Percentiles rank a stretch among this genome's conserved stretches.
Evolutionary conservation across 2,888 invertebrate species (phyloP).

Genomic region (Pyrochroa serraticornis): DNA sequence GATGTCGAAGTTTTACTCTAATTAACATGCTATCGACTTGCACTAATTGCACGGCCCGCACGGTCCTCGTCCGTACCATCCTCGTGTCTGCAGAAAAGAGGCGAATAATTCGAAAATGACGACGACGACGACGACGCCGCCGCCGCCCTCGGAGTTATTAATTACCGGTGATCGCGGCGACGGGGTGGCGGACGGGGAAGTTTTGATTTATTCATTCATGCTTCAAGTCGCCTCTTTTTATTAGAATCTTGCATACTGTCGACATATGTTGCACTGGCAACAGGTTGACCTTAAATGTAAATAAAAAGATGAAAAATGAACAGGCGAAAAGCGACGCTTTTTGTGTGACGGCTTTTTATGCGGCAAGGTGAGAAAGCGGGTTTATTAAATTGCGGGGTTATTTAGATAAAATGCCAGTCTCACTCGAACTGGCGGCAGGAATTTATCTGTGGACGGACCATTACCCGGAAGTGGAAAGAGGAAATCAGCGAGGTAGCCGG

Average conservation of each 20-base stretch:
- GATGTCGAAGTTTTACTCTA: constrained; percentile 30
- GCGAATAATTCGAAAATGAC: not conserved
- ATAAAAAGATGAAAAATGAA: constrained; percentile 38
- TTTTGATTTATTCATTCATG: no score
- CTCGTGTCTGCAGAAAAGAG: constrained; percentile 18
- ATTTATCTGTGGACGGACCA: constrained; percentile 1
- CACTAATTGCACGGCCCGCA: constrained; percentile 17
- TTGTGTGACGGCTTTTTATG: constrained; percentile 7
- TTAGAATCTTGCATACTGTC: not conserved
- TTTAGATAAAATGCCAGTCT: constrained; percentile 20
- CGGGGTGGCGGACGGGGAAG: no score
- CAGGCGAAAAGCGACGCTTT: constrained; percentile 20
- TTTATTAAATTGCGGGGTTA: constrained; percentile 23
- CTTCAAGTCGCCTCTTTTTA: not conserved
- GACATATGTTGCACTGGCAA: constrained; percentile 32
- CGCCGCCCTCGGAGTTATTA: constrained; percentile 1
- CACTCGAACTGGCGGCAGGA: constrained; percentile 4
- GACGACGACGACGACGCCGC: not conserved
- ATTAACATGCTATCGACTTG: constrained; percentile 33
- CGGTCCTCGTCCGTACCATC: constrained; percentile 31
- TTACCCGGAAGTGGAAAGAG: no score
- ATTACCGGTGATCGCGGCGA: not conserved
- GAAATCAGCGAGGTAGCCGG: no score
- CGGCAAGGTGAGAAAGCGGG: constrained; percentile 13
- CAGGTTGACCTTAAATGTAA: constrained; percentile 38